Percentiles rank a stretch among this genome's conserved stretches.
phyloP scores from a whole-genome alignment of 2,888 invertebrate species.

The Drosophila vallismaia region DNA sequence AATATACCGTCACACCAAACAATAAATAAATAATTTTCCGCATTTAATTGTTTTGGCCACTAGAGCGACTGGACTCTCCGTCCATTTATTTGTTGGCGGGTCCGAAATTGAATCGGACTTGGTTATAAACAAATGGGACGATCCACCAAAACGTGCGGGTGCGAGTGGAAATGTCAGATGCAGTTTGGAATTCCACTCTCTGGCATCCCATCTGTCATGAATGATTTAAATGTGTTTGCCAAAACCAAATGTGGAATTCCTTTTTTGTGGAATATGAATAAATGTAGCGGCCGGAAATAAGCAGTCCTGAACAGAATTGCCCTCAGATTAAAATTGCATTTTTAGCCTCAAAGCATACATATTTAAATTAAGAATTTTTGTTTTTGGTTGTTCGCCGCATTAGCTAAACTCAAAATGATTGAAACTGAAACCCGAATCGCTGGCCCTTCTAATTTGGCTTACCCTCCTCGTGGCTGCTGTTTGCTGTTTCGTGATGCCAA shows the following conservation, averaged over 20 bases:
- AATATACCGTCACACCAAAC: constrained; percentile 7
- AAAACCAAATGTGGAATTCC: constrained; percentile 45
- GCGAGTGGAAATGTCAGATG: constrained; percentile 27
- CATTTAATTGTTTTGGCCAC: constrained; percentile 36
- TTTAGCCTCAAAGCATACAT: constrained; percentile 2
- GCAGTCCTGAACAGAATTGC: constrained; percentile 3
- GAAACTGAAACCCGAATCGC: constrained; percentile 35
- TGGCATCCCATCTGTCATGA: constrained; percentile 49
- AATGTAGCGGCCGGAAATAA: constrained; percentile 46
- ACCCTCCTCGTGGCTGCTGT: constrained; percentile 19
- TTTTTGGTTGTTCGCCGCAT: constrained; percentile 45
- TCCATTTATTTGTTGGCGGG: background rate
- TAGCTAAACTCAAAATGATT: constrained; percentile 25
- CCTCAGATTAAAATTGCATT: constrained; percentile 30
- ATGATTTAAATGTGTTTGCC: constrained; percentile 62
- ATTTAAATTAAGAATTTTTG: constrained; percentile 49
- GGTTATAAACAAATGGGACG: constrained; percentile 42
- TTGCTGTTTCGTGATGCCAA: constrained; percentile 25
- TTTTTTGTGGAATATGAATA: constrained; percentile 45
- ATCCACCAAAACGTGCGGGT: constrained; percentile 11
- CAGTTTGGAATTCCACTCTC: constrained; percentile 24
- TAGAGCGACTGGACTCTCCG: constrained; percentile 1
- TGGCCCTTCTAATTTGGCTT: constrained; percentile 48
- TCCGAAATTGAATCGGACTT: constrained; percentile 38
- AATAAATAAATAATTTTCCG: constrained; percentile 59